Conservation (phyloP, 1,140 invertebrate species). For the Sogatella furcifera region DNA sequence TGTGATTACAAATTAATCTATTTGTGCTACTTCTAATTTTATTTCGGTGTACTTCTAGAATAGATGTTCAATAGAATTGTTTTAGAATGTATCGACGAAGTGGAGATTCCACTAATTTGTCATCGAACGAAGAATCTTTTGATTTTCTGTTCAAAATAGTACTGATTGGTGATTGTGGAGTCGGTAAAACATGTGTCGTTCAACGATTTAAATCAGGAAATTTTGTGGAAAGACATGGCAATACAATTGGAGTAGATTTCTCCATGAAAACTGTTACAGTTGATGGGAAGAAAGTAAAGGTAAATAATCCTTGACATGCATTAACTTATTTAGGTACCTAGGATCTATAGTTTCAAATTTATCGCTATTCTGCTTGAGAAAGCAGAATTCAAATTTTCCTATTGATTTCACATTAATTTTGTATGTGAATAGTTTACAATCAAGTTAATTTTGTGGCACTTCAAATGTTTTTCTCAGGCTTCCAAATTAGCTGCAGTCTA, state of each 20-base stretch:
- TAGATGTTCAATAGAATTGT: background rate
- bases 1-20: no score
- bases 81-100: background rate
- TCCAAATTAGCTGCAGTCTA: no score
- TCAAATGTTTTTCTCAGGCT: no score
- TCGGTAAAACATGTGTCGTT: slow-evolving; percentile 78
- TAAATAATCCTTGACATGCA: slow-evolving; percentile 32
- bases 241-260: slow-evolving; percentile 93
- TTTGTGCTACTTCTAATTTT: no score
- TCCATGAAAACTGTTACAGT: slow-evolving; percentile 91
- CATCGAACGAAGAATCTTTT: slow-evolving; percentile 52
- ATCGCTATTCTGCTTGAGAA: no score
- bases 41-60: no score
- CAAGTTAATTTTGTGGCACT: no score
- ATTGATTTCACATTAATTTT: no score
- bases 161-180: slow-evolving; percentile 70
- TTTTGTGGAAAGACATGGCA: slow-evolving; percentile 85
- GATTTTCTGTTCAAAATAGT: slow-evolving; percentile 79
- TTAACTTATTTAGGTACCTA: no score
- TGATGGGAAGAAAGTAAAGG: slow-evolving; percentile 88
- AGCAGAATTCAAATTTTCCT: no score
- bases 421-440: no score
- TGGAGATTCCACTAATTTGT: slow-evolving; percentile 22
- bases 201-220: slow-evolving; percentile 88
- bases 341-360: no score